Evolutionary conservation across 2,797 vertebrate species (phyloP), one percentile per base, ranked within the genome.

Genomic region (Anabacerthia variegaticeps): DNA sequence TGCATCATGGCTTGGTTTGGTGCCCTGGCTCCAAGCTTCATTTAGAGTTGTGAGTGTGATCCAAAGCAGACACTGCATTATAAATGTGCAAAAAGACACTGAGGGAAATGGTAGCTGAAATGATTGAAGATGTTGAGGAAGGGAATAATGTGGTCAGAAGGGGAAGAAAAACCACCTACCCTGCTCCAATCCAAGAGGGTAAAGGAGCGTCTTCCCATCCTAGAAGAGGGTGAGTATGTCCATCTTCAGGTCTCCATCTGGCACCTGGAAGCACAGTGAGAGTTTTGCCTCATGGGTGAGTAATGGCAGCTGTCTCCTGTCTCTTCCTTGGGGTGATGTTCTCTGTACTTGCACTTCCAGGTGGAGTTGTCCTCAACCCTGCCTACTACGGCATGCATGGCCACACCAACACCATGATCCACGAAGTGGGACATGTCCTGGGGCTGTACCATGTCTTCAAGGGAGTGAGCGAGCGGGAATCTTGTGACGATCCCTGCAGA

Each of bases 401-500:
- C 65, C 99, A 99, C 94, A 98, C 98, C 52, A 99, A 99, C 97
- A 99, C 99, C 86, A 99, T 99, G 99, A 99, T 99, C 97, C 99
- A 99, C 0, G 99, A 99, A 91, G 98, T 99, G 96, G 99, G 99
- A 8, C 99, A 99, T 15, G 98, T 99, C 85, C 97, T 99, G 86
- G 99, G 99, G 39, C 98, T 99, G 55, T 99, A 99, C 97, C 99
- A 99, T 14, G 99, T 99, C 78, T 99, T 99, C 74, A 99, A 99
- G 96, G 99, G 99, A 20, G 99, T 99, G 95, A 99, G 99, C 3
- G 99, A 99, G 92, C 97, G 98, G 52, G 99, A 99, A 78, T 99
- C 99, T 36, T 99, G 99, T 51, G 98, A 99, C 3, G 99, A 99
- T 88, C 99, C 99, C 28, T 99, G 99, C 93, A 98, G 98, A 96